Evolutionary conservation across 2,888 invertebrate species (phyloP), one percentile per base, ranked within the genome.

Genomic region (Hypomecis punctinalis): DNA sequence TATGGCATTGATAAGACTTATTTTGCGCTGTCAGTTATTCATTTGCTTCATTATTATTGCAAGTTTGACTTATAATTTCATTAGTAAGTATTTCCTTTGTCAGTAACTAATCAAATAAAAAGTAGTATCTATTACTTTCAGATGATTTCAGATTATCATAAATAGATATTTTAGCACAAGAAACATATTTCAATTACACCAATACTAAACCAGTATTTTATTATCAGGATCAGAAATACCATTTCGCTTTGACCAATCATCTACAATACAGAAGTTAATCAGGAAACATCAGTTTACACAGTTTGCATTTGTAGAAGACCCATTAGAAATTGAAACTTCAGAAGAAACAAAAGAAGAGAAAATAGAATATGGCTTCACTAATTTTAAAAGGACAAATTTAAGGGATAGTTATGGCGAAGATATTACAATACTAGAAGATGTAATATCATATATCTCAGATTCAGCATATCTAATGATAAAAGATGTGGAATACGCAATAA

Each of bases 341-440:
- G 6, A 43, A 6, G n/a, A 42, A 42, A 42, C 2, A 0, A 9
- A 7, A 11, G 35, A 35, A 42, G 13, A 8, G 0, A 42, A 40
- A 7, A 40, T 40, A 1, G 10, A 52, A 52, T 1, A 23, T 9
- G 33, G 42, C 33, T 10, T 40, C 6, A 13, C 10, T 23, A 23
- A 23, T 7, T 53, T 53, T 35, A n/a, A 40, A 33, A 53, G 33
- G 6, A 53, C 53, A 10, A 42, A 53, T 7, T 35, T 53, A n/a
- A 33, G 35, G 3, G 42, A 42, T 6, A 53, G 53, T n/a, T 53
- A 33, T 42, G 33, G 33, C 6, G 35, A 10, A n/a, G 36, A 49
- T 7, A 36, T 7, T 36, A 36, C 35, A 36, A 1, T 36, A 0
- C 5, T 49, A 23, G 6, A 9, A 11, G 6, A 37, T 36, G 9